phyloP scores from a whole-genome alignment of 1,140 invertebrate species.

The Augochlora pura region DNA sequence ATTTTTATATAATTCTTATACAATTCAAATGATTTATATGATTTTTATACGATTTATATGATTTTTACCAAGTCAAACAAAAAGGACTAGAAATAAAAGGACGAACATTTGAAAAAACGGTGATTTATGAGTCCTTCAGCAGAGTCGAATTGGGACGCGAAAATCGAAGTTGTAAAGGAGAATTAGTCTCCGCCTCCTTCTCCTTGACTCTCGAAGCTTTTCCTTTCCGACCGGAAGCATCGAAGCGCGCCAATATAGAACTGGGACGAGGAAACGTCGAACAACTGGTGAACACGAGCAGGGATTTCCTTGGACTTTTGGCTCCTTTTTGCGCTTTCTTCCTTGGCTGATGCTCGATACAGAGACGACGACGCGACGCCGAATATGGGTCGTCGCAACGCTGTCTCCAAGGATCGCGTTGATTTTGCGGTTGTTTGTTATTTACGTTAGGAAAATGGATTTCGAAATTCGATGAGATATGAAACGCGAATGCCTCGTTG shows the following conservation, averaged over 20 bases:
- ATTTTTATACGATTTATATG: no score
- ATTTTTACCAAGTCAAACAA: no score
- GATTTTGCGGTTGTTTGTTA: not conserved
- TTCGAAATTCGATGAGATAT: not conserved
- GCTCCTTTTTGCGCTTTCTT: not conserved
- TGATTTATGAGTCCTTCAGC: no score
- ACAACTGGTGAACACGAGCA: not conserved
- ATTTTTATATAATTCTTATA: no score
- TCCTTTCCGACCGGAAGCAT: not conserved
- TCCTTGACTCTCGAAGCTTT: not conserved
- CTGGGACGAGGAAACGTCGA: not conserved
- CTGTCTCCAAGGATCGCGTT: not conserved
- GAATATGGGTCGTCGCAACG: constrained; percentile 13
- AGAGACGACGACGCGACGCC: not conserved
- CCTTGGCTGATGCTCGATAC: not conserved
- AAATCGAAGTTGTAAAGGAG: not conserved
- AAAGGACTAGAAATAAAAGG: no score
- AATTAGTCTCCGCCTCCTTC: not conserved
- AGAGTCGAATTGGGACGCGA: no score
- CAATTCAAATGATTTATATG: no score
- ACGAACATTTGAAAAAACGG: no score
- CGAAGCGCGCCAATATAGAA: not conserved
- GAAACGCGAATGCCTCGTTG: no score
- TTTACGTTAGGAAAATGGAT: not conserved
- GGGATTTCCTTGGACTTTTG: not conserved